These are phyloP conservation scores for Rhagologus leucostigma DNA, from an alignment of 2,113 vertebrate species.

Conservation along the genomic window DNA sequence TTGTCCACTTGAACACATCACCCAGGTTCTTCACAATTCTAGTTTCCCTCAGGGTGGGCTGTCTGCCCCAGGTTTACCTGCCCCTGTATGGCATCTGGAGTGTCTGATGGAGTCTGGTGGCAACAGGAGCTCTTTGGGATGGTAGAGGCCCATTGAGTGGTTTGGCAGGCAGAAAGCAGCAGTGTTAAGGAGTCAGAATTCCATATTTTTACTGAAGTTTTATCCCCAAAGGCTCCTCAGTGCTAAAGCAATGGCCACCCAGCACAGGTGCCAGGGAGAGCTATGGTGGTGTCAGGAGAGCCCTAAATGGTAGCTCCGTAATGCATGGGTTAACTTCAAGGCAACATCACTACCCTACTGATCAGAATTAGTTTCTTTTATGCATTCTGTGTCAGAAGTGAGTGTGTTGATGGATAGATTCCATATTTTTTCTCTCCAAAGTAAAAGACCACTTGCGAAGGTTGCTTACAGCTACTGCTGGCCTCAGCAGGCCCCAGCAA, in stretches of 20 bases:
- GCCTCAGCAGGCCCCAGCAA: constrained; percentile 60
- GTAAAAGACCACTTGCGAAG: constrained; percentile 3
- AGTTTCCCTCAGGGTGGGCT: neutral
- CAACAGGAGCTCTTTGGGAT: neutral
- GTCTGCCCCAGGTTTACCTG: neutral
- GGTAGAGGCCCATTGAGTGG: neutral
- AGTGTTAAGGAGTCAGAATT: neutral
- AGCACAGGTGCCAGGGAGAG: neutral
- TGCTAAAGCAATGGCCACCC: neutral
- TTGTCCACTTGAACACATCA: neutral
- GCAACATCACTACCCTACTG: neutral
- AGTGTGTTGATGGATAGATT: neutral
- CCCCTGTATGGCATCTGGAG: neutral
- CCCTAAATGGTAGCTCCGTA: neutral
- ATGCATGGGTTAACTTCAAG: neutral
- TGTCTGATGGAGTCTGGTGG: neutral
- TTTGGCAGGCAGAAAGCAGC: neutral
- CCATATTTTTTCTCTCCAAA: constrained; percentile 5
- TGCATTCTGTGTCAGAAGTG: neutral
- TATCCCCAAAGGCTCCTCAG: neutral
- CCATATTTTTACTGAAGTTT: neutral
- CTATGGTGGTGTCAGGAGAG: neutral
- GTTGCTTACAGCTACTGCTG: constrained; percentile 73
- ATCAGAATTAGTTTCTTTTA: neutral
- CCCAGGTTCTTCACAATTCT: neutral